Base-by-base conservation (phyloP, 1,140 invertebrate species). In the Bradynema listronoti region DNA sequence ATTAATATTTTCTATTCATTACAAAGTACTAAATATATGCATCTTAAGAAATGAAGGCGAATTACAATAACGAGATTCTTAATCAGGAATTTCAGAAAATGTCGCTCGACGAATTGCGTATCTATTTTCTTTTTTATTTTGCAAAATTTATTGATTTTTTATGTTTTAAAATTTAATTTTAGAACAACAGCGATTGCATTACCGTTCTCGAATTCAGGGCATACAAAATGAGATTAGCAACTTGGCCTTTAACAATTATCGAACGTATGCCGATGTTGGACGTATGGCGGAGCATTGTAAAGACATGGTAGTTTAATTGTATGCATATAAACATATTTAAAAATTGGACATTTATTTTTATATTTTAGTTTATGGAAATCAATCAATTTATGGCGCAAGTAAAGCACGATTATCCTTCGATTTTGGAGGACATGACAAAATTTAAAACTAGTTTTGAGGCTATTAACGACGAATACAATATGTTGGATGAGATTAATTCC, bases 261-360 rank as follows among this genome's bases (percentile, higher is more conserved):
- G 76, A 43, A 78, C 71, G 22, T 77, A 76, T 61, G 73, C 75
- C 30, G 75, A 78, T 61, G 73, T 73, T 16, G 73, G 73, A 3
- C 57, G 77, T 61, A 79, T 76, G 5, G 71, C 73, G 0, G 73
- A 76, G 41, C 45, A 77, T 51, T 76, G 73, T 49, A 75, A 57
- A 24, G 63, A 78, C 36, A 76, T 75, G 53, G 73, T 78, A 39
- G 45, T 34, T 9, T n/a, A 9, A 50, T 14, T 0, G 33, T 45
- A 22, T 47, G 19, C 22, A 47, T 7, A 47, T 22, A 47, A 47
- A 7, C n/a, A 53, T 45, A 46, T 9, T 7, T 45, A 42, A 53
- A 53, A 53, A 53, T 43, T 45, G 7, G n/a, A 14, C 45, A 47
- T 22, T 29, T 47, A 22, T 58, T 61, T 16, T 61, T 24, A 47